phyloP scores from a whole-genome alignment of 2,797 vertebrate species.

The Aldrovandia affinis region DNA sequence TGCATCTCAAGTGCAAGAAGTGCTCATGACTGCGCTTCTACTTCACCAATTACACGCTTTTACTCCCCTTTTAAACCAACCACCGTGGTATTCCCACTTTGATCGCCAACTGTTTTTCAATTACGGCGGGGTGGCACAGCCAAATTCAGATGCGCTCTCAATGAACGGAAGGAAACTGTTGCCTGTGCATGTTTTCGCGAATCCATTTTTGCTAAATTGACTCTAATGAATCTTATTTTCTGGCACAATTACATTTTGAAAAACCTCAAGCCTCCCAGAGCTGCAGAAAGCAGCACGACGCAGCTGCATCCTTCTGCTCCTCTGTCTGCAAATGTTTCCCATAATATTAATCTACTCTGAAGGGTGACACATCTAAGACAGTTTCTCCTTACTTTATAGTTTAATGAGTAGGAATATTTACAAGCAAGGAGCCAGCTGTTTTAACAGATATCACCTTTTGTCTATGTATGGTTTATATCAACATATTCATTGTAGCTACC shows the following conservation, averaged over 20 bases:
- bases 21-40: too few species aligned
- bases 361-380: background rate
- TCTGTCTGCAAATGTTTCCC: background rate
- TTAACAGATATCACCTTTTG: background rate
- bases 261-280: conserved; percentile 48
- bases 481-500: too few species aligned
- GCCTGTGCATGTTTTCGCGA: conserved; percentile 46
- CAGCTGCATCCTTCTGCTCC: conserved; percentile 16
- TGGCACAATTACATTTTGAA: conserved; percentile 55
- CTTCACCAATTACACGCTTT: too few species aligned
- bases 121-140: background rate
- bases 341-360: background rate
- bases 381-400: background rate
- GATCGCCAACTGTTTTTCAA: background rate
- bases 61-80: too few species aligned
- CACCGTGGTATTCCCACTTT: background rate
- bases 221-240: conserved; percentile 57
- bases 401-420: background rate
- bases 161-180: conserved; percentile 49
- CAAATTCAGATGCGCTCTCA: conserved; percentile 27
- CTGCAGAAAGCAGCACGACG: conserved; percentile 50
- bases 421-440: background rate
- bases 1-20: too few species aligned
- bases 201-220: conserved; percentile 50
- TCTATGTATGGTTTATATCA: too few species aligned